Conservation (phyloP, 2,113 vertebrate species). For the Dromiciops gliroides region DNA sequence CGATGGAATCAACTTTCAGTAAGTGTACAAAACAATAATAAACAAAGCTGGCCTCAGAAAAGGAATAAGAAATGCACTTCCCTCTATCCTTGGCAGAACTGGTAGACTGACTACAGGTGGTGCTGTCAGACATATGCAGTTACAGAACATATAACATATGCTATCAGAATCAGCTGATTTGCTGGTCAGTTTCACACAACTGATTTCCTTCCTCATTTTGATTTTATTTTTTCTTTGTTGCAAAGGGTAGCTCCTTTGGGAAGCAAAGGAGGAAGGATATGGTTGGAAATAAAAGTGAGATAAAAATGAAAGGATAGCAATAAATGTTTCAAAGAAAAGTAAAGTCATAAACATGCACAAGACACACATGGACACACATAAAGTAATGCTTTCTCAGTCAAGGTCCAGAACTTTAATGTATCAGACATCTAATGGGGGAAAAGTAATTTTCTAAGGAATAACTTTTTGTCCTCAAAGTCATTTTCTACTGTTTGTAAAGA, state of each 20-base stretch:
- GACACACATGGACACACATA: background rate
- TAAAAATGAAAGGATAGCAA: background rate
- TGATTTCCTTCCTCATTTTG: background rate
- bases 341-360: background rate
- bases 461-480: background rate
- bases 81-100: background rate
- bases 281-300: background rate
- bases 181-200: background rate
- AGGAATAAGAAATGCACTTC: background rate
- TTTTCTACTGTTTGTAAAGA: background rate
- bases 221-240: background rate
- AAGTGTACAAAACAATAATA: background rate
- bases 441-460: conserved; percentile 13
- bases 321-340: background rate
- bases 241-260: background rate
- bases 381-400: background rate
- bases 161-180: background rate
- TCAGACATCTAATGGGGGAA: background rate
- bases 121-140: background rate
- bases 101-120: background rate
- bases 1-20: background rate
- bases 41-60: background rate
- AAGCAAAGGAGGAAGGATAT: background rate
- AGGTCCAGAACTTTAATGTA: background rate
- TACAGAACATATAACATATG: background rate